A percentile compares a stretch with the other conserved stretches of the same genome.
Evolutionary conservation across 1,140 invertebrate species (phyloP).

Genomic region (Orchestia grillus): DNA sequence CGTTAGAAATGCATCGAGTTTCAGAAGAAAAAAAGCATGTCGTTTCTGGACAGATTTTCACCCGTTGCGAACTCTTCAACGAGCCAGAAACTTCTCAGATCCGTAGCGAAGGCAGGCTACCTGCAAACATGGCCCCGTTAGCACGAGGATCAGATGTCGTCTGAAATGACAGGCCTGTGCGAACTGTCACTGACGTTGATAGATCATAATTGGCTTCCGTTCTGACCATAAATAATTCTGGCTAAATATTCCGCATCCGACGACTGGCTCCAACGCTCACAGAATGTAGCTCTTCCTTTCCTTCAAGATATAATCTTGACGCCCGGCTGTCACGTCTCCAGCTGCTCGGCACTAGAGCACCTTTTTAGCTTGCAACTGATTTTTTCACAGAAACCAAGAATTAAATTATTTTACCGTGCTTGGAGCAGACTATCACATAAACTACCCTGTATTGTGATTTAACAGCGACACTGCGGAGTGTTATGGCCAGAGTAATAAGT

Average conservation of each 20-base stretch:
- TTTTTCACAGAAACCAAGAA: too few relatives aligned
- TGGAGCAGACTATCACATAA: too few relatives aligned
- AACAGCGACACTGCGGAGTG: too few relatives aligned
- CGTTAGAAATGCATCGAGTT: neutral
- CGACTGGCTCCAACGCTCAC: too few relatives aligned
- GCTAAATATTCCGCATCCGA: neutral
- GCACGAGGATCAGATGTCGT: slow-evolving; percentile 10
- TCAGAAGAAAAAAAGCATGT: neutral
- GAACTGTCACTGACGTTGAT: slow-evolving; percentile 39
- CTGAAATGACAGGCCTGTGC: neutral
- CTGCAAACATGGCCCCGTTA: neutral
- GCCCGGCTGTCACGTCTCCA: too few relatives aligned
- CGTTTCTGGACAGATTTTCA: neutral
- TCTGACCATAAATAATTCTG: slow-evolving; percentile 19
- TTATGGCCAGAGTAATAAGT: too few relatives aligned
- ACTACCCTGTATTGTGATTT: too few relatives aligned
- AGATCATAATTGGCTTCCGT: slow-evolving; percentile 36
- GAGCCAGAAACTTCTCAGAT: neutral
- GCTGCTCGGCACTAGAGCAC: too few relatives aligned
- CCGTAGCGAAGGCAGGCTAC: neutral
- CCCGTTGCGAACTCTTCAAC: neutral
- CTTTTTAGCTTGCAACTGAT: too few relatives aligned
- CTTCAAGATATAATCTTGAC: too few relatives aligned
- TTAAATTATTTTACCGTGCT: too few relatives aligned
- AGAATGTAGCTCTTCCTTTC: too few relatives aligned